A percentile compares a stretch with the other conserved stretches of the same genome.
Evolutionary conservation across 2,888 invertebrate genomes (phyloP).

Genomic region (Pseudococcus viburni): DNA sequence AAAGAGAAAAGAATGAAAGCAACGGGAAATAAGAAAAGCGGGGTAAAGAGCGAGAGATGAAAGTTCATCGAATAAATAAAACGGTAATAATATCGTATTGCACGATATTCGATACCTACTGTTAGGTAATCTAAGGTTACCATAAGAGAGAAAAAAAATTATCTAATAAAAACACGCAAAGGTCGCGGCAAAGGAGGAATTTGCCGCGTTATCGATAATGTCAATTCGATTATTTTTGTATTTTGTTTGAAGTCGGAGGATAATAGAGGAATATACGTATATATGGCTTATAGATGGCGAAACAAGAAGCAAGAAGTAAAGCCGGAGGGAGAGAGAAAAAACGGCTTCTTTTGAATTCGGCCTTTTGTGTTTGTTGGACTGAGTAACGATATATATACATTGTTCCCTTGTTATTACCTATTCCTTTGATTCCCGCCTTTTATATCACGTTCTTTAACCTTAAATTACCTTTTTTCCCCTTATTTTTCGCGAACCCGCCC

Average conservation of each 20-base stretch:
- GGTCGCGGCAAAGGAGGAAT: conserved; percentile 6
- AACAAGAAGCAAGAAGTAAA: conserved; percentile 1
- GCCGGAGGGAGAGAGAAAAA: background rate
- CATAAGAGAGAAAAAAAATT: conserved; percentile 30
- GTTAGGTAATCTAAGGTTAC: conserved; percentile 40
- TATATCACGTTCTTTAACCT: conserved; percentile 52
- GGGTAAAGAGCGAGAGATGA: background rate
- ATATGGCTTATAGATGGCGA: conserved; percentile 15
- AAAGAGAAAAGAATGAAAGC: background rate
- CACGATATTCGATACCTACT: conserved; percentile 30
- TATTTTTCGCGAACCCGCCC: conserved; percentile 19
- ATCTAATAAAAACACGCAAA: conserved; percentile 53
- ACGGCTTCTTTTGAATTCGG: conserved; percentile 49
- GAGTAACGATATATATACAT: conserved; percentile 53
- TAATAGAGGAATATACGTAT: conserved; percentile 27
- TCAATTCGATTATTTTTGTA: conserved; percentile 50
- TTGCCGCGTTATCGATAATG: conserved; percentile 46
- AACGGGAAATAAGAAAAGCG: background rate
- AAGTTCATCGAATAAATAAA: conserved; percentile 22
- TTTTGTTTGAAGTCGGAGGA: conserved; percentile 45
- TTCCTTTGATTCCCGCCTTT: conserved; percentile 50
- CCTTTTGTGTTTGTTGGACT: conserved; percentile 53
- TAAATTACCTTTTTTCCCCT: conserved; percentile 49
- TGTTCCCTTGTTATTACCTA: conserved; percentile 53
- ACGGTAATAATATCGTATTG: conserved; percentile 27